Base-by-base conservation (phyloP, 2,113 vertebrate species). In the Apteryx owenii region DNA sequence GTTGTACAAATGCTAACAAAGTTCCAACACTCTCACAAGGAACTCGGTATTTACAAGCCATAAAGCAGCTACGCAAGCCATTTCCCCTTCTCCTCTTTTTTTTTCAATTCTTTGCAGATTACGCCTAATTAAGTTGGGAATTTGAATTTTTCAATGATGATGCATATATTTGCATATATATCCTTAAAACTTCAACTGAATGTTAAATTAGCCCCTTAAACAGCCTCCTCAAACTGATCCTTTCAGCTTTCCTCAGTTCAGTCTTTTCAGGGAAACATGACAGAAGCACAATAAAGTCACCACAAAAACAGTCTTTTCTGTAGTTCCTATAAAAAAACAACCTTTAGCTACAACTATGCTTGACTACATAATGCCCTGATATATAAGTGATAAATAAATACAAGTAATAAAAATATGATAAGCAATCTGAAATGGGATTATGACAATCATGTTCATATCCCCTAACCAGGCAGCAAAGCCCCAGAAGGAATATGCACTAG, bases 371-470 rank as follows among this genome's bases (percentile, higher is more conserved):
- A 51, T 23, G 51, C 28, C 46, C 72, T 72, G 40, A 66, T 46
- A 51, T 44, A 0, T 8, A 70, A 79, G 58, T 12, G 8, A 26
- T 7, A 81, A 90, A 53, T 33, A 29, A 72, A 85, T 54, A 44
- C 28, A 26, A 0, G 0, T 1, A 9, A 8, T 1, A 38, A 50
- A 16, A 21, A 53, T 2, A 13, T n/a, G 26, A 54, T 21, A 76
- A 80, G 21, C 2, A 1, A 77, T 48, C n/a, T 50, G 10, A 58
- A 3, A 1, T 7, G 33, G 33, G 38, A 31, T 85, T 36, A 20
- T 2, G 33, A 65, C 10, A 71, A 64, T 15, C 36, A 28, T 0
- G 0, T 16, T 19, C 3, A 4, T 26, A 36, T 11, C 31, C 23
- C 7, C 21, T 9, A 9, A 28, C 21, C 61, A 66, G 75, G 53